Percentiles rank a stretch among this genome's conserved stretches.
These are phyloP conservation scores for Sialis fuliginosa DNA, from an alignment of 2,888 invertebrate species.

Conservation along the genomic window DNA sequence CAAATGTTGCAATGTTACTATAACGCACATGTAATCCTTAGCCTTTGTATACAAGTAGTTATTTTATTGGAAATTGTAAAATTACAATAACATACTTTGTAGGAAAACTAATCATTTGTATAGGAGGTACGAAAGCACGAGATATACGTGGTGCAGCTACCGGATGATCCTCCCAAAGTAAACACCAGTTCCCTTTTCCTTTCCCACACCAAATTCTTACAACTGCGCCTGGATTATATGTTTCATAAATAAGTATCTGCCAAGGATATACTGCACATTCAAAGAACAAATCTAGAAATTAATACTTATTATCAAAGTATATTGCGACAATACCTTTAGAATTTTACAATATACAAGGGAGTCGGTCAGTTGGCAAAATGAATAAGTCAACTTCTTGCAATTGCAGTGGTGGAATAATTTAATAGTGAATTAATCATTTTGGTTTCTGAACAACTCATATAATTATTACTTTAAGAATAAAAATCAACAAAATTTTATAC, in stretches of 20 bases:
- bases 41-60: no score
- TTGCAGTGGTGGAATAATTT: not conserved
- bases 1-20: not conserved
- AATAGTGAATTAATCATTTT: not conserved
- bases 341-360: not conserved
- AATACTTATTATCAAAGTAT: not conserved
- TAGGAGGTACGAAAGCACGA: constrained; percentile 58
- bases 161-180: constrained; percentile 61
- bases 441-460: no score
- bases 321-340: not conserved
- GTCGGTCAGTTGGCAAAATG: not conserved
- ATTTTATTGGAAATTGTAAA: not conserved
- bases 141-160: constrained; percentile 38
- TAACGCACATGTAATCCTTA: no score
- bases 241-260: constrained; percentile 61
- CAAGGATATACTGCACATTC: constrained; percentile 47
- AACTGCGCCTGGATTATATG: constrained; percentile 71
- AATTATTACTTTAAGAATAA: constrained; percentile 2
- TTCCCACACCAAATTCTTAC: constrained; percentile 59
- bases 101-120: constrained; percentile 35
- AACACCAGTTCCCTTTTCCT: constrained; percentile 39
- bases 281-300: constrained; percentile 40
- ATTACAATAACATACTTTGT: constrained; percentile 29
- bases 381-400: not conserved
- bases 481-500: constrained; percentile 11